Evolutionary conservation across 1,140 invertebrate genomes (phyloP).

Genomic region (Phymorhynchus buccinoides): DNA sequence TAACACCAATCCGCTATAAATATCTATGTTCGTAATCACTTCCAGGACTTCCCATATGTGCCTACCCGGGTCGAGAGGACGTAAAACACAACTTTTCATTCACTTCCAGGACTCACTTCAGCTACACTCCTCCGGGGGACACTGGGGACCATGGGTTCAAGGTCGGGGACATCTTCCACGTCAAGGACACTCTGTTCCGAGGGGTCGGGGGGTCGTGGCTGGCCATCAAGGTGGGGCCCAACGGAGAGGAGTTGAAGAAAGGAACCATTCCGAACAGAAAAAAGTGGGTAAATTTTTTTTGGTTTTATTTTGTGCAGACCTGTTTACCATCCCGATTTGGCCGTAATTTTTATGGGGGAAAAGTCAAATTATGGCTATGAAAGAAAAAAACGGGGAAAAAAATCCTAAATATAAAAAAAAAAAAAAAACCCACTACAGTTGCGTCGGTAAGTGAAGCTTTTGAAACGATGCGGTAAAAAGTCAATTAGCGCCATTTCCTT

Average conservation of each 20-base stretch:
- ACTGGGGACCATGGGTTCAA: slow-evolving; percentile 93
- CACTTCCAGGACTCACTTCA: slow-evolving; percentile 94
- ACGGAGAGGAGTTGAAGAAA: slow-evolving; percentile 91
- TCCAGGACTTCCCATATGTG: no score
- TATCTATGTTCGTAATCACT: not conserved
- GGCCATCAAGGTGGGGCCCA: slow-evolving; percentile 87
- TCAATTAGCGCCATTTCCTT: no score
- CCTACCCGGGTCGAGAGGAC: no score
- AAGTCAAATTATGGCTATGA: no score
- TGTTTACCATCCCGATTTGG: no score
- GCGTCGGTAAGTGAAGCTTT: no score
- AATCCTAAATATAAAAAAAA: no score
- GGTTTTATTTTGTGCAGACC: not conserved
- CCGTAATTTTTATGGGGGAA: no score
- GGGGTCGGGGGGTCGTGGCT: slow-evolving; percentile 98
- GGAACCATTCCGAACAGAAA: slow-evolving; percentile 96
- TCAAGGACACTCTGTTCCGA: slow-evolving; percentile 96
- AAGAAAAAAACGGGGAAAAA: no score
- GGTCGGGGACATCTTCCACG: slow-evolving; percentile 96
- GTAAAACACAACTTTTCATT: no score
- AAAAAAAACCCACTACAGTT: no score
- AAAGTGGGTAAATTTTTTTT: slow-evolving; percentile 68
- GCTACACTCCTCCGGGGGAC: slow-evolving; percentile 81
- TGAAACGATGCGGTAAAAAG: no score
- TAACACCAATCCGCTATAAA: not conserved